These are phyloP conservation scores for Numenius phaeopus DNA, from an alignment of 2,797 vertebrate genomes.

Conservation along the genomic window DNA sequence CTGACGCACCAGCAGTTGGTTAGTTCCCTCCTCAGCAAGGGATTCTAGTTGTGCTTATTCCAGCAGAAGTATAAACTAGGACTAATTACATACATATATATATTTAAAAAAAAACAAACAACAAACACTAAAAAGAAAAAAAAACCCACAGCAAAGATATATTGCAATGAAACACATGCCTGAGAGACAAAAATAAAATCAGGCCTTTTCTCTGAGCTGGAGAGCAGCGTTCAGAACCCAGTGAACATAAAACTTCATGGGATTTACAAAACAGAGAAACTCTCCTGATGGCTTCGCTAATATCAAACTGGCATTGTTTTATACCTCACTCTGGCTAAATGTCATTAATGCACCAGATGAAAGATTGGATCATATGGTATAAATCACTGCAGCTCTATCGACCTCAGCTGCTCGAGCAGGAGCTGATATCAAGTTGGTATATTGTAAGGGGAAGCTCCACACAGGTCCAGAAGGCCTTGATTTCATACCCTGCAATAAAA, in stretches of 20 bases:
- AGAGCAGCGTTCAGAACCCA: not conserved
- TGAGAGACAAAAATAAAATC: not conserved
- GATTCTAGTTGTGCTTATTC: not conserved
- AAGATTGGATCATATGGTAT: not conserved
- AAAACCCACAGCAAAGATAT: not conserved
- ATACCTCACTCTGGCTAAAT: not conserved
- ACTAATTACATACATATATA: not conserved
- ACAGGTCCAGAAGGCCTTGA: not conserved
- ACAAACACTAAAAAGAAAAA: not conserved
- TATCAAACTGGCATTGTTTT: not conserved
- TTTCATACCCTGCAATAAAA: constrained; percentile 33
- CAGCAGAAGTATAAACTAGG: not conserved
- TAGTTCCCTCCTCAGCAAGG: not conserved
- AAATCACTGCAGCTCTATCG: not conserved
- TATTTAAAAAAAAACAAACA: not conserved
- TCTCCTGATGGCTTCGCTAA: not conserved
- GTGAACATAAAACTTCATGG: not conserved
- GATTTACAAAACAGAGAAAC: not conserved
- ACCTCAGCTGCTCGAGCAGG: not conserved
- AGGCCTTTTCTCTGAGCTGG: not conserved
- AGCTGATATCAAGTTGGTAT: not conserved
- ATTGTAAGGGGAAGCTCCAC: not conserved
- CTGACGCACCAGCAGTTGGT: not conserved
- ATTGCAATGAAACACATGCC: not conserved
- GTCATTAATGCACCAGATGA: not conserved